Evolutionary conservation across 2,888 invertebrate species (phyloP).

Genomic region (Apamea sordens): DNA sequence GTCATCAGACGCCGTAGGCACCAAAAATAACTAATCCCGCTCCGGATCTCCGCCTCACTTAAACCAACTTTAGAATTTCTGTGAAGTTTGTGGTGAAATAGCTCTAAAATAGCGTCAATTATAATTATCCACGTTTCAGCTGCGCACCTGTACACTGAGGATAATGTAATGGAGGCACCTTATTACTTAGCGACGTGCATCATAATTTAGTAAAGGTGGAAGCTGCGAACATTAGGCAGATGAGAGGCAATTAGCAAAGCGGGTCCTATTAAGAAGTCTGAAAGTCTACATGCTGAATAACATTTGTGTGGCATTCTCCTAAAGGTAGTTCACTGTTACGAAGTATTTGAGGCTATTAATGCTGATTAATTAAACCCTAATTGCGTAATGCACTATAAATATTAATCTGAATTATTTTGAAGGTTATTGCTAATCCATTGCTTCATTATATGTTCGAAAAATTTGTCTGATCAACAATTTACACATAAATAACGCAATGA

Average conservation of each 20-base stretch:
- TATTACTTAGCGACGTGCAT: conserved; percentile 52
- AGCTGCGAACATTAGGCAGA: conserved; percentile 54
- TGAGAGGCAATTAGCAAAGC: conserved; percentile 50
- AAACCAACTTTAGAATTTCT: conserved; percentile 41
- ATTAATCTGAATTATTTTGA: background rate
- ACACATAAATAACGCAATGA: background rate
- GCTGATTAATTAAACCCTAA: background rate
- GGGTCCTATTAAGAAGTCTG: conserved; percentile 31
- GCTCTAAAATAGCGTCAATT: conserved; percentile 33
- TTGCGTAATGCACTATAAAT: background rate
- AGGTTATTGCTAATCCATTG: background rate
- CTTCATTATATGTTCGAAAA: background rate
- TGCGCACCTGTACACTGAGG: conserved; percentile 19
- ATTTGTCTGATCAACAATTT: background rate
- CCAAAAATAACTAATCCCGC: conserved; percentile 38
- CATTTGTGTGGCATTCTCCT: background rate
- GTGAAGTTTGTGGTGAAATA: conserved; percentile 28
- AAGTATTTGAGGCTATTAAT: background rate
- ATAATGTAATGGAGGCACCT: conserved; percentile 44
- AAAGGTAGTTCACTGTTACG: background rate
- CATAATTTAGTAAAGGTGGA: conserved; percentile 56
- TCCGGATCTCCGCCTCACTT: conserved; percentile 19
- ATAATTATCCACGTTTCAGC: conserved; percentile 34
- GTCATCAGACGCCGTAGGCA: conserved; percentile 17
- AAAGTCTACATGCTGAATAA: conserved; percentile 11